phyloP scores from a whole-genome alignment of 2,797 vertebrate genomes.

The Sorex maritimensis region DNA sequence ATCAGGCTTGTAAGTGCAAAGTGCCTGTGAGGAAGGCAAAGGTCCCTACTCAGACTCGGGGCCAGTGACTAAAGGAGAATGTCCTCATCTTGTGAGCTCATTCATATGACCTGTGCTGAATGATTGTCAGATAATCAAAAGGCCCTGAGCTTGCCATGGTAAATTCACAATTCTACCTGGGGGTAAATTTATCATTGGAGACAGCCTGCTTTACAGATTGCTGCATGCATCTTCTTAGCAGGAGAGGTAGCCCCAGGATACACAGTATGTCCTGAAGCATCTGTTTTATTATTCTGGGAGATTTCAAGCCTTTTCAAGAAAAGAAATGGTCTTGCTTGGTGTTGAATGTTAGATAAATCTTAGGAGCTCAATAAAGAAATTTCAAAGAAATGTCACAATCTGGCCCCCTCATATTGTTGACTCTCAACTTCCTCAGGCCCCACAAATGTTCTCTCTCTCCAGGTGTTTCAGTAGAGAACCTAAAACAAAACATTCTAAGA shows the following conservation, averaged over 20 bases:
- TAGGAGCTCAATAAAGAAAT: conserved; percentile 45
- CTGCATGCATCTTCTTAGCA: neutral
- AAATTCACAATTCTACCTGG: neutral
- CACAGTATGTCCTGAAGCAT: neutral
- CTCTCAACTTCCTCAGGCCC: neutral
- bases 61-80: neutral
- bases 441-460: neutral
- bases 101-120: neutral
- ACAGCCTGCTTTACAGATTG: neutral
- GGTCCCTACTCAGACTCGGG: neutral
- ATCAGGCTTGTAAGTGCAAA: neutral
- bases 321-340: neutral
- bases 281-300: conserved; percentile 5
- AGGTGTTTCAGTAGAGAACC: neutral
- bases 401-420: neutral
- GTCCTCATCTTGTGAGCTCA: conserved; percentile 48
- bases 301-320: conserved; percentile 31
- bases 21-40: neutral
- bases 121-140: neutral
- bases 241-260: neutral
- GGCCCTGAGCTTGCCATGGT: neutral
- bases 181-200: conserved; percentile 12
- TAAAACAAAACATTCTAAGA: neutral
- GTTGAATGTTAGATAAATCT: neutral
- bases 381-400: conserved; percentile 9